These are phyloP conservation scores for Phaetusa simplex DNA, from an alignment of 2,113 vertebrate genomes.

Conservation along the genomic window DNA sequence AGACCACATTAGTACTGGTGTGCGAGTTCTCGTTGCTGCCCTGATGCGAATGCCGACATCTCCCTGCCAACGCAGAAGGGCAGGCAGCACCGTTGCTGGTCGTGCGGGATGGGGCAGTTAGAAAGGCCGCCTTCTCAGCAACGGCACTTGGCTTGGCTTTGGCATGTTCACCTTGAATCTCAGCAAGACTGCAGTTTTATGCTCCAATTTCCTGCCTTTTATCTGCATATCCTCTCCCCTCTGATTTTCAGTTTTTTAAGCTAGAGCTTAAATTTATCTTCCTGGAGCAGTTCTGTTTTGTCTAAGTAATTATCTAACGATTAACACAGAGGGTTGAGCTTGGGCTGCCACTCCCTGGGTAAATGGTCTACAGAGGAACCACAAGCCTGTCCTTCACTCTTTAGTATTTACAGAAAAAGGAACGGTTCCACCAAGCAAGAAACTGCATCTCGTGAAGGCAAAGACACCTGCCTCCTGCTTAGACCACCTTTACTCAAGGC, in stretches of 20 bases:
- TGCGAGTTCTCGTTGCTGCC: not conserved
- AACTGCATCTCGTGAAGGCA: not conserved
- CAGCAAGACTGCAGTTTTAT: not conserved
- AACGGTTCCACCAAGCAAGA: not conserved
- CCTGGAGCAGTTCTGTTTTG: not conserved
- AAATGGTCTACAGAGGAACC: not conserved
- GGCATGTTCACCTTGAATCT: not conserved
- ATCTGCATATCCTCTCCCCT: not conserved
- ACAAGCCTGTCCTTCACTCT: not conserved
- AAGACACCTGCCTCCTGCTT: not conserved
- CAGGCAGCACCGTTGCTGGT: not conserved
- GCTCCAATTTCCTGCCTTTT: not conserved
- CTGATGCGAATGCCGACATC: fast-evolving
- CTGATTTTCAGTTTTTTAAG: not conserved
- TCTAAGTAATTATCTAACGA: not conserved
- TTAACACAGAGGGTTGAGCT: not conserved
- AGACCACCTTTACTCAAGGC: not conserved
- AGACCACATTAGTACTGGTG: fast-evolving
- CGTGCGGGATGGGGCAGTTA: not conserved
- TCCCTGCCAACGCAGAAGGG: not conserved
- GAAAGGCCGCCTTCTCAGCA: not conserved
- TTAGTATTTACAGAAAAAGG: not conserved
- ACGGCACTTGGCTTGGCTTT: not conserved
- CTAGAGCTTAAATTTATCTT: not conserved
- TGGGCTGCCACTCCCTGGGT: not conserved